Evolutionary conservation across 1,140 invertebrate genomes (phyloP).

Genomic region (Frieseomelitta varia): DNA sequence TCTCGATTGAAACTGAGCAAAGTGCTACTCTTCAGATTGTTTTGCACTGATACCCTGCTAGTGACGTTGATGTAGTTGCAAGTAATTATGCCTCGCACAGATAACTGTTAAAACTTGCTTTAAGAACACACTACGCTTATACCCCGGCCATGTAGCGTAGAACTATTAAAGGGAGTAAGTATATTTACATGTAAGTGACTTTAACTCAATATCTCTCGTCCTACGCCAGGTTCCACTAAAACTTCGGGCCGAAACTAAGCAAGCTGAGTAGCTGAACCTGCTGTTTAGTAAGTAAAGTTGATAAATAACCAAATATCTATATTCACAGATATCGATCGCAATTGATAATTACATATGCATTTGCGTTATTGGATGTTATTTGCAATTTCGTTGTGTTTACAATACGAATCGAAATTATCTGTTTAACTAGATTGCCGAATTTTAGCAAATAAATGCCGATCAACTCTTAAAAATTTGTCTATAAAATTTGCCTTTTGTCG

Average conservation of each 20-base stretch:
- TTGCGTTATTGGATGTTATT: no score
- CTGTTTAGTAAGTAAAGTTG: conserved; percentile 5
- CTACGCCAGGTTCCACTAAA: background rate
- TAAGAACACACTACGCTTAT: background rate
- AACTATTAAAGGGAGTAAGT: conserved; percentile 2
- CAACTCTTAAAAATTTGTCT: background rate
- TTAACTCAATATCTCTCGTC: conserved; percentile 16
- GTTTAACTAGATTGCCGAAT: no score
- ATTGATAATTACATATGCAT: no score
- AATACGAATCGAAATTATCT: no score
- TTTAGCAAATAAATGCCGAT: background rate
- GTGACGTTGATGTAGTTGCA: background rate
- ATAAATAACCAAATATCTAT: background rate
- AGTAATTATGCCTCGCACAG: background rate
- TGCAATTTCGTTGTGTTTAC: no score
- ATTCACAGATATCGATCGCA: no score
- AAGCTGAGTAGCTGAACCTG: background rate
- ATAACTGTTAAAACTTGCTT: background rate
- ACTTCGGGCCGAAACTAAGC: background rate
- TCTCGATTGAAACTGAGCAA: background rate
- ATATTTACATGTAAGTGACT: conserved; percentile 25
- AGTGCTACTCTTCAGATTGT: background rate
- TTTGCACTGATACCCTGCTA: background rate
- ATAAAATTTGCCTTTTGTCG: no score
- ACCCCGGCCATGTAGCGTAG: background rate